A percentile compares a stretch with the other conserved stretches of the same genome.
phyloP scores from a whole-genome alignment of 1,140 invertebrate species.

The Cydia splendana region DNA sequence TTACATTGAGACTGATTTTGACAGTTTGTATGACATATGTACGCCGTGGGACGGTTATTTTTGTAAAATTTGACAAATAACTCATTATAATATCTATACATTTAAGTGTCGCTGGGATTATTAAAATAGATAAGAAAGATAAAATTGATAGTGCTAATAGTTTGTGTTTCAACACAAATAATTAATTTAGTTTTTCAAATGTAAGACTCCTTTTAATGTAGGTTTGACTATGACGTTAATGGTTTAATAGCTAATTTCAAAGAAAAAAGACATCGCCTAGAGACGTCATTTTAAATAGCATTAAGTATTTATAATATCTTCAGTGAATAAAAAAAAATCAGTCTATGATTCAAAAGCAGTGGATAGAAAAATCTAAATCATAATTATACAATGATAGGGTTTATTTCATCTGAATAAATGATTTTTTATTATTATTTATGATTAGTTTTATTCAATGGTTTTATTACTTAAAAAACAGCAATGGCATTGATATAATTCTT shows the following conservation, averaged over 20 bases:
- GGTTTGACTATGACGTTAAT: neutral
- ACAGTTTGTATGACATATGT: constrained; percentile 49
- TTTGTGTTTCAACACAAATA: neutral
- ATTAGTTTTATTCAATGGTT: too few relatives aligned
- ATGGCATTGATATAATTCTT: too few relatives aligned
- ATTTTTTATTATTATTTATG: too few relatives aligned
- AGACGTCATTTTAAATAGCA: too few relatives aligned
- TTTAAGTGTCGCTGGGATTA: neutral
- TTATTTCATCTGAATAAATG: too few relatives aligned
- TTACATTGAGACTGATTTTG: constrained; percentile 51
- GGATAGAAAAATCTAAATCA: too few relatives aligned
- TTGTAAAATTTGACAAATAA: constrained; percentile 32
- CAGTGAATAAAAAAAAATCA: too few relatives aligned
- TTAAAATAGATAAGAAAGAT: constrained; percentile 7
- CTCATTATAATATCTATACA: constrained; percentile 22
- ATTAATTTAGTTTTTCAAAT: neutral
- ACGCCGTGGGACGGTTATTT: constrained; percentile 35
- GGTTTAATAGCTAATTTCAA: neutral
- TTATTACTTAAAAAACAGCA: too few relatives aligned
- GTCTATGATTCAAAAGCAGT: too few relatives aligned
- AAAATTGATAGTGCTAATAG: neutral
- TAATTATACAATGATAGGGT: too few relatives aligned
- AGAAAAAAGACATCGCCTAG: neutral
- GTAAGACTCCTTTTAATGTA: neutral
- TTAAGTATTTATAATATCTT: too few relatives aligned